Base-by-base conservation (phyloP, 2,888 invertebrate species). In the Andrena camellia region DNA sequence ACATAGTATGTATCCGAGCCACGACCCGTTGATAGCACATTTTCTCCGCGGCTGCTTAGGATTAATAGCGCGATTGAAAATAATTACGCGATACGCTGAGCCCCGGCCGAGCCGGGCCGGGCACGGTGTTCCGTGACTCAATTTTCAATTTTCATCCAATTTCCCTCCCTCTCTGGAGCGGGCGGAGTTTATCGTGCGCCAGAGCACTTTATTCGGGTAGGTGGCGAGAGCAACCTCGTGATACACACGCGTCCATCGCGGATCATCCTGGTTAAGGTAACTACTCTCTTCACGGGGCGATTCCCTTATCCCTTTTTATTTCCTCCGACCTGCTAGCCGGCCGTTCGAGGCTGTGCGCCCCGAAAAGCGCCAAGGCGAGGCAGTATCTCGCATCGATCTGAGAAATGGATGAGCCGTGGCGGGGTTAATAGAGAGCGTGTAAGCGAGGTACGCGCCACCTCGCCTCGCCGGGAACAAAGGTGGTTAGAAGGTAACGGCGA, bases 361-460 rank as follows among this genome's bases (percentile, higher is more conserved):
- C 33, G 72, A 77, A 84, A 74, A 78, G 73, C 60, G 48, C 8
- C 29, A 10, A 33, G 54, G 20, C 71, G 50, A 69, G 78, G 62
- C 60, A 68, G 74, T 89, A 86, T 85, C 85, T 86, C 76, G 80
- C 83, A 84, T 84, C 84, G 85, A 89, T 87, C 84, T 85, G 82
- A 85, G 85, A 86, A 86, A 85, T 84, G 85, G 83, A 87, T 74
- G 81, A 86, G 82, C 63, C 80, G 66, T 73, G 81, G 84, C 78
- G 76, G 79, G 86, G 81, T 88, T 88, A 89, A 90, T 87, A 84
- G 84, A 87, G 87, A 89, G 80, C 78, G 80, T 86, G 84, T 86
- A 86, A 86, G 86, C 68, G 74, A 75, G 82, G 82, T 83, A 76
- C 71, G 80, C 67, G 67, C 80, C 78, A 75, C 75, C 70, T 78